A percentile compares a stretch with the other conserved stretches of the same genome.
Evolutionary conservation across 2,797 vertebrate species (phyloP).

Genomic region (Macropus fuliginosus): DNA sequence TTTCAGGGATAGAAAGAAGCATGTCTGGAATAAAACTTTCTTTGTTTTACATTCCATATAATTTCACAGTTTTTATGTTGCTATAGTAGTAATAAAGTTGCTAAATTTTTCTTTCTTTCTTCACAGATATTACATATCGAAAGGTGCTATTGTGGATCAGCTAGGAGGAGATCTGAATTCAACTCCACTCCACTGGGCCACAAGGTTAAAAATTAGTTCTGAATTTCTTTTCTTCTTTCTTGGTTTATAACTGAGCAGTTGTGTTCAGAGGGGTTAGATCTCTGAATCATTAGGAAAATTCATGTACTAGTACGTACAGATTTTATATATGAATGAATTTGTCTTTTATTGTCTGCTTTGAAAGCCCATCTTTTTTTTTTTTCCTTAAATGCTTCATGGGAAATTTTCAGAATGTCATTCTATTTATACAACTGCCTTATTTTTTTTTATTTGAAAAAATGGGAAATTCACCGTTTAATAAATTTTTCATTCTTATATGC

Average conservation of each 20-base stretch:
- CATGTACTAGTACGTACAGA: conserved; percentile 18
- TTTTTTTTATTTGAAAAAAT: conserved; percentile 59
- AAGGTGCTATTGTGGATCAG: conserved; percentile 98
- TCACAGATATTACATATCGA: conserved; percentile 97
- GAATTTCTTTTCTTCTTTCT: background rate
- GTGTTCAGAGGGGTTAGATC: conserved; percentile 14
- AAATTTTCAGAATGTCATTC: conserved; percentile 36
- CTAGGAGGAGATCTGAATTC: conserved; percentile 99
- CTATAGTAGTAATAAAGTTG: conserved; percentile 48
- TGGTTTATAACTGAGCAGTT: conserved; percentile 18
- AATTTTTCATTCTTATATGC: background rate
- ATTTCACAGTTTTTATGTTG: conserved; percentile 47
- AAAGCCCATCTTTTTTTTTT: conserved; percentile 35
- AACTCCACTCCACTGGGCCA: conserved; percentile 98
- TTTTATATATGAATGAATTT: background rate
- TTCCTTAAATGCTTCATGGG: background rate
- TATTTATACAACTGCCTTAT: conserved; percentile 12
- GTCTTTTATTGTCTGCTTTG: conserved; percentile 23
- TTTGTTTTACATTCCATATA: conserved; percentile 28
- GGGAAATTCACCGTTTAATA: background rate
- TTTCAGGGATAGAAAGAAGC: conserved; percentile 31
- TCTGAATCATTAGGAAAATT: conserved; percentile 27
- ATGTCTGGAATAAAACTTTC: conserved; percentile 29
- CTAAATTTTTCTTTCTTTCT: conserved; percentile 68
- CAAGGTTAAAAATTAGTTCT: conserved; percentile 88